These are phyloP conservation scores for Saccostrea glomerata DNA, from an alignment of 1,140 invertebrate species.

Conservation along the genomic window DNA sequence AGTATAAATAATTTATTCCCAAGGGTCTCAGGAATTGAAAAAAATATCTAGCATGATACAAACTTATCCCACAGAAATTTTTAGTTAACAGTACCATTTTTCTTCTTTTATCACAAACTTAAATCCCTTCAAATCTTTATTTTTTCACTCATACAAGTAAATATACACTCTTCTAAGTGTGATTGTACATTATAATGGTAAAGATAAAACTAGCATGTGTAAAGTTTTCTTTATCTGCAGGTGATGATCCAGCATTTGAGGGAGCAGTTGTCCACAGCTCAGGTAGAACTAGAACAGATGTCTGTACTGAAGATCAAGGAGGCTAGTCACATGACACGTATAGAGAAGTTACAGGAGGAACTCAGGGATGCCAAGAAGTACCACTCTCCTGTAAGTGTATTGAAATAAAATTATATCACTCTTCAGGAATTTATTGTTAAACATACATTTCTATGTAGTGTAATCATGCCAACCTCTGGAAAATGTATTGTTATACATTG, in stretches of 20 bases:
- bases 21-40: not conserved
- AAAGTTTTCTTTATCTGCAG: conserved; percentile 47
- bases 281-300: conserved; percentile 71
- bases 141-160: too few species aligned
- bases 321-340: conserved; percentile 65
- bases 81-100: not conserved
- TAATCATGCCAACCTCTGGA: too few species aligned
- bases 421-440: too few species aligned
- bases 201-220: too few species aligned
- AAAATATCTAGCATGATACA: too few species aligned
- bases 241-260: conserved; percentile 74
- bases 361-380: conserved; percentile 72
- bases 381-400: conserved; percentile 73
- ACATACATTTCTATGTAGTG: too few species aligned
- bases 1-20: not conserved
- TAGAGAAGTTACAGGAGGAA: conserved; percentile 71
- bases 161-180: too few species aligned
- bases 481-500: too few species aligned
- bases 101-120: too few species aligned
- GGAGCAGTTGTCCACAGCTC: conserved; percentile 66
- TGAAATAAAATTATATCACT: too few species aligned
- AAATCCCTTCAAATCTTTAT: too few species aligned
- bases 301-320: conserved; percentile 69
- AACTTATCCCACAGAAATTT: not conserved
- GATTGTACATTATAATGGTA: too few species aligned